A percentile compares a stretch with the other conserved stretches of the same genome.
Evolutionary conservation across 1,140 invertebrate species (phyloP).

Genomic region (Mamestra configurata): DNA sequence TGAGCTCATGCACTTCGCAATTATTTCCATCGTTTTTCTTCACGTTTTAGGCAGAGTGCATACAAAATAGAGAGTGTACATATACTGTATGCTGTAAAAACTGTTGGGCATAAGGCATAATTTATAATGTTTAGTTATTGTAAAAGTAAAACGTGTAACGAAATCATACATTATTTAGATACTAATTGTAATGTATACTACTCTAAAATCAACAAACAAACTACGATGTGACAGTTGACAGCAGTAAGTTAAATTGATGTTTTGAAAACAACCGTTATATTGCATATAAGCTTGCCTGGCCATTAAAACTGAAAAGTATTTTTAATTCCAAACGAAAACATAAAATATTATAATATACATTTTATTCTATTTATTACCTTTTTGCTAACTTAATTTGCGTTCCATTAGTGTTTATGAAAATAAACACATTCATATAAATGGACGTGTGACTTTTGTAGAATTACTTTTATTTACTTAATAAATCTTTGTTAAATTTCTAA

Average conservation of each 20-base stretch:
- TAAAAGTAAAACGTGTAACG: too few relatives aligned
- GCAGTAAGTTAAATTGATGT: slow-evolving; percentile 15
- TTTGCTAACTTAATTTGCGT: neutral
- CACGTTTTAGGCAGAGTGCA: neutral
- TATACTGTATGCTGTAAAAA: too few relatives aligned
- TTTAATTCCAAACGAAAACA: neutral
- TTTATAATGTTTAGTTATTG: too few relatives aligned
- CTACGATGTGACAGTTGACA: neutral
- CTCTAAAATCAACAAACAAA: slow-evolving; percentile 12
- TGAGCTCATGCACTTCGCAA: slow-evolving; percentile 4
- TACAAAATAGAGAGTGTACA: too few relatives aligned
- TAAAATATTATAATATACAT: neutral
- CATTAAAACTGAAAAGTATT: neutral
- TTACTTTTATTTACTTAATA: neutral
- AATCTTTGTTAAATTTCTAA: too few relatives aligned
- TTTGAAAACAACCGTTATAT: neutral
- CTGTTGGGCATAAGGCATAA: too few relatives aligned
- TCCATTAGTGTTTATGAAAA: neutral
- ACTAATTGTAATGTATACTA: neutral
- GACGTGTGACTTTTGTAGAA: neutral
- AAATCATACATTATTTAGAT: neutral
- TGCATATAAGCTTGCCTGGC: neutral
- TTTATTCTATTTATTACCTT: neutral
- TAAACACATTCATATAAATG: neutral
- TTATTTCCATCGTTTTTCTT: slow-evolving; percentile 3